Base-by-base conservation (phyloP, 2,113 vertebrate genomes). In the Xenopus laevis region DNA sequence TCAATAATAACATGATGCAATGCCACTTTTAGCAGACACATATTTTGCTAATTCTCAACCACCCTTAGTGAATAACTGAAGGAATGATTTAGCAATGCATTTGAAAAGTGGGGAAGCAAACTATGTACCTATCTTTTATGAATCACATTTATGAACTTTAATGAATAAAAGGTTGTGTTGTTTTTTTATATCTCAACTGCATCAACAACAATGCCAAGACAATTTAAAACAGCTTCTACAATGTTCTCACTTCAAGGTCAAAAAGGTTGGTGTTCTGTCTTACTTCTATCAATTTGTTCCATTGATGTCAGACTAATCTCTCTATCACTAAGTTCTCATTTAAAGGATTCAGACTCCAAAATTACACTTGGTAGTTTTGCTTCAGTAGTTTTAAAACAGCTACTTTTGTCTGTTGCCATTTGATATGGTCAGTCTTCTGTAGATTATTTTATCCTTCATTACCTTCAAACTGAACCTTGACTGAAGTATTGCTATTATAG, bases 391-490 rank as follows among this genome's bases (percentile, higher is more conserved):
- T 84, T 83, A 82, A 88, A 87, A 79, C 74, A 79, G 57, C 62
- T 79, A 13, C 71, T 76, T 82, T 83, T 76, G 53, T 81, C 78
- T 80, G 72, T 83, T 86, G 74, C 67, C 59, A 83, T 86, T 87
- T 87, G 68, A 84, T 66, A 68, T 50, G 79, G 78, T 71, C 77
- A 83, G 64, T 74, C 73, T 65, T 86, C 60, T 1, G 68, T 77
- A 89, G 69, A 85, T 84, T 84, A 81, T 84, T 88, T 87, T 81
- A 89, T 79, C 72, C 84, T 88, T 81, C 83, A 88, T 86, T 91
- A 85, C 74, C 66, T 88, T 84, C 65, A 80, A 81, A 82, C 15
- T 83, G 82, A 89, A 84, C 80, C 85, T 84, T 78, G 71, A 72
- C 81, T 84, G 74, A 85, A 85, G 74, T 66, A 79, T 71, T 79